A percentile compares a stretch with the other conserved stretches of the same genome.
These are phyloP conservation scores for Bostrychus sinensis DNA, from an alignment of 2,113 vertebrate genomes.

Conservation along the genomic window DNA sequence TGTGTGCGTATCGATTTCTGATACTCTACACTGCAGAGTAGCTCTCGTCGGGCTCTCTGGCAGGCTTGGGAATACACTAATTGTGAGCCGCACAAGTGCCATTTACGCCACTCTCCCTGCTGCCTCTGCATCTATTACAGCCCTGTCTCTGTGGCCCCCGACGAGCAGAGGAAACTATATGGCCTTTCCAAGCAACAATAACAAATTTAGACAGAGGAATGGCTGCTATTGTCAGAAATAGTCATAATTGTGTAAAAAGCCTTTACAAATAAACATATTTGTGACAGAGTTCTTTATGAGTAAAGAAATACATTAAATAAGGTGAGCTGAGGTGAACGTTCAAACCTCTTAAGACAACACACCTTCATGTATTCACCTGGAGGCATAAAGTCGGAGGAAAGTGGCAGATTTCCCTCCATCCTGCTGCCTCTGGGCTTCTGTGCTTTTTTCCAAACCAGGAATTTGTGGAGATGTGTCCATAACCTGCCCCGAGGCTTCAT, in stretches of 20 bases:
- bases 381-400: constrained; percentile 60
- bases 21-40: constrained; percentile 66
- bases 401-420: constrained; percentile 45
- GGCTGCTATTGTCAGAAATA: not conserved
- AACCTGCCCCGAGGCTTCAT: constrained; percentile 27
- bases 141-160: constrained; percentile 25
- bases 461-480: constrained; percentile 46
- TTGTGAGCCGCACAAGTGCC: constrained; percentile 67
- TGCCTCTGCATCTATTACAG: constrained; percentile 59
- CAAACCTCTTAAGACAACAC: constrained; percentile 6
- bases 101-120: constrained; percentile 59
- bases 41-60: constrained; percentile 61
- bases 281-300: too few relatives aligned
- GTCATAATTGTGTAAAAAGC: not conserved
- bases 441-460: constrained; percentile 15
- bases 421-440: constrained; percentile 23
- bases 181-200: constrained; percentile 9
- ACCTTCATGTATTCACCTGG: constrained; percentile 44
- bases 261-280: not conserved
- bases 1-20: constrained; percentile 71
- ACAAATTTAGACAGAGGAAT: not conserved
- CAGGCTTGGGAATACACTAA: constrained; percentile 65
- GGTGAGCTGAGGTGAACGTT: not conserved
- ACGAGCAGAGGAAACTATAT: constrained; percentile 9
- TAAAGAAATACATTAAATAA: not conserved